Evolutionary conservation across 2,113 vertebrate genomes (phyloP).

Genomic region (Hypanus sabinus): DNA sequence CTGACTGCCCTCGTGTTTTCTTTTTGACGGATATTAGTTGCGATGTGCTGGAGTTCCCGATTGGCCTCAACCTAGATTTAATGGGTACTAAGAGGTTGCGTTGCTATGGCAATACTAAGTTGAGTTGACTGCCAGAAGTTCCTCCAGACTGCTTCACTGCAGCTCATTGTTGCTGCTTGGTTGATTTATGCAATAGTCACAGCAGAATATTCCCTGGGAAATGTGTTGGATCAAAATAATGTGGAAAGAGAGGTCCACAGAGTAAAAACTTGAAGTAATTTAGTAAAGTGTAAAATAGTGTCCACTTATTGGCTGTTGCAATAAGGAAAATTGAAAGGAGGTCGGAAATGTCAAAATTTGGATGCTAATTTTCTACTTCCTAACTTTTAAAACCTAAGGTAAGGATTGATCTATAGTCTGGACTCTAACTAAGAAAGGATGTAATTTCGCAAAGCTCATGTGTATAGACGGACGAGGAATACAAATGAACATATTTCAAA

Average conservation of each 20-base stretch:
- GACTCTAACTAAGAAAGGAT: not conserved
- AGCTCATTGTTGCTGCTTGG: not conserved
- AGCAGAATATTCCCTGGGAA: conserved; percentile 18
- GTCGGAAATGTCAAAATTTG: not conserved
- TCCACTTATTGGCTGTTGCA: not conserved
- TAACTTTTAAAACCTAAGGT: not conserved
- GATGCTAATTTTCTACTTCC: not conserved
- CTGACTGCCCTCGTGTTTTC: not conserved
- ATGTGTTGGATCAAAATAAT: not conserved
- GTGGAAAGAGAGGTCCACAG: not conserved
- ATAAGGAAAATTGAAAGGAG: not conserved
- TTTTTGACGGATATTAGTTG: conserved; percentile 23
- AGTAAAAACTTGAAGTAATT: not conserved
- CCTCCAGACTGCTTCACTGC: not conserved
- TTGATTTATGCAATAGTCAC: not conserved
- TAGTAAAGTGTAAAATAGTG: not conserved
- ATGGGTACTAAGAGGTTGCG: conserved; percentile 10
- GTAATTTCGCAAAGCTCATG: not conserved
- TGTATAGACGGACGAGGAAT: not conserved
- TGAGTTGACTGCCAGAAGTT: conserved; percentile 32
- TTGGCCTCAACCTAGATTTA: conserved; percentile 14
- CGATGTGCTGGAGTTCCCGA: conserved; percentile 28
- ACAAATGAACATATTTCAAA: not conserved
- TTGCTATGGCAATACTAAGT: conserved; percentile 5
- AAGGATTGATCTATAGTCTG: not conserved